A percentile compares a stretch with the other conserved stretches of the same genome.
Evolutionary conservation across 2,113 vertebrate species (phyloP).

Genomic region (Pomatostomus ruficeps): DNA sequence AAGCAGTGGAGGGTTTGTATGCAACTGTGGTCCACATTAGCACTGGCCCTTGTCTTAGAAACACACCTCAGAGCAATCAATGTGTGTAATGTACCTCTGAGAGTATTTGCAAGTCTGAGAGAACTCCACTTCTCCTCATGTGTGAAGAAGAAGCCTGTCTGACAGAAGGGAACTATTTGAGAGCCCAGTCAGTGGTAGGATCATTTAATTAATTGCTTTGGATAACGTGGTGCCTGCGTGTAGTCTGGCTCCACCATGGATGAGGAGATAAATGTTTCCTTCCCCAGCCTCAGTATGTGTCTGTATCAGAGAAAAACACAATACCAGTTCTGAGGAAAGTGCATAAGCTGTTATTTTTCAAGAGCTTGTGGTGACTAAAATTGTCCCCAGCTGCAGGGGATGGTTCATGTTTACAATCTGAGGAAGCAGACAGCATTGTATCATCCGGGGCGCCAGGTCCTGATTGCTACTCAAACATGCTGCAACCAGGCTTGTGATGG

Average conservation of each 20-base stretch:
- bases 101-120: neutral
- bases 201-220: neutral
- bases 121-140: neutral
- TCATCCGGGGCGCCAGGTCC: neutral
- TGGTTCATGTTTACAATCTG: neutral
- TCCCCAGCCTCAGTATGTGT: neutral
- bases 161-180: neutral
- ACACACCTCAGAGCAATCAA: neutral
- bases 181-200: neutral
- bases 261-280: neutral
- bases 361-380: slow-evolving; percentile 1
- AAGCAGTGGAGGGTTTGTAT: neutral
- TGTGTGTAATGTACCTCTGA: neutral
- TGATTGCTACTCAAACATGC: neutral
- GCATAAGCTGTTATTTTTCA: neutral
- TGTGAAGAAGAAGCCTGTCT: neutral
- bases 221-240: neutral
- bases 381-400: neutral
- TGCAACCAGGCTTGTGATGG: neutral
- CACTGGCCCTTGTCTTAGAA: neutral
- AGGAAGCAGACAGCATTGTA: neutral
- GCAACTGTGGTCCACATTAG: neutral
- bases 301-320: neutral
- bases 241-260: neutral
- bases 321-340: neutral